phyloP scores from a whole-genome alignment of 2,113 vertebrate genomes.

The Oxyruncus cristatus region DNA sequence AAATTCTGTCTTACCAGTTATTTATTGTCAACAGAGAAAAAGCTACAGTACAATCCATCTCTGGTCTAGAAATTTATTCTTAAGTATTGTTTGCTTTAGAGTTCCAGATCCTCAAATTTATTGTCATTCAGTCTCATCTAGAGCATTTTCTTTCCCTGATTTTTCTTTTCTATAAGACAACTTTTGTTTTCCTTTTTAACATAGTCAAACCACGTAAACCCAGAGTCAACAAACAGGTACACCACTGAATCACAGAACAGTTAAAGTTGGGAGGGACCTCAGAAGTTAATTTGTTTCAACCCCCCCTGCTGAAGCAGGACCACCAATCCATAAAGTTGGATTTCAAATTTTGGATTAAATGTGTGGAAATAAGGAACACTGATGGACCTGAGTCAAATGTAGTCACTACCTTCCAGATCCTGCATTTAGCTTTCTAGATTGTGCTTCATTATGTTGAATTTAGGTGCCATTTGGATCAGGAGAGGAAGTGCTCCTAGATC shows the following conservation, averaged over 20 bases:
- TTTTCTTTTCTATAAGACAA: neutral
- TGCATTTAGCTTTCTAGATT: neutral
- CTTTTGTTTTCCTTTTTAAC: neutral
- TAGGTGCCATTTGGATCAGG: neutral
- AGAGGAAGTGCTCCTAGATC: neutral
- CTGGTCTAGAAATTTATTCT: neutral
- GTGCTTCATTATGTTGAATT: neutral
- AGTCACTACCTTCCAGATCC: neutral
- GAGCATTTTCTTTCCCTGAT: neutral
- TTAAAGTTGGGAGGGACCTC: neutral
- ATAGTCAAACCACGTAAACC: neutral
- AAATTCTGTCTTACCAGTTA: neutral
- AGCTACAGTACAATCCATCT: neutral
- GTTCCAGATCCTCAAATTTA: neutral
- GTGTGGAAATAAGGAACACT: neutral
- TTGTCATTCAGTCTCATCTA: neutral
- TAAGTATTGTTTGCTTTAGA: neutral
- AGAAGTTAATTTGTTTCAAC: neutral
- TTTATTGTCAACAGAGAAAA: neutral
- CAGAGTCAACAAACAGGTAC: rapidly evolving
- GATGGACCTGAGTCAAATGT: neutral
- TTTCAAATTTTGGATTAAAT: neutral
- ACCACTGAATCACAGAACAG: neutral
- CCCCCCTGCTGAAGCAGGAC: neutral
- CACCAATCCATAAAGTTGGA: neutral